phyloP scores from a whole-genome alignment of 1,140 invertebrate species.

The Atta colombica region DNA sequence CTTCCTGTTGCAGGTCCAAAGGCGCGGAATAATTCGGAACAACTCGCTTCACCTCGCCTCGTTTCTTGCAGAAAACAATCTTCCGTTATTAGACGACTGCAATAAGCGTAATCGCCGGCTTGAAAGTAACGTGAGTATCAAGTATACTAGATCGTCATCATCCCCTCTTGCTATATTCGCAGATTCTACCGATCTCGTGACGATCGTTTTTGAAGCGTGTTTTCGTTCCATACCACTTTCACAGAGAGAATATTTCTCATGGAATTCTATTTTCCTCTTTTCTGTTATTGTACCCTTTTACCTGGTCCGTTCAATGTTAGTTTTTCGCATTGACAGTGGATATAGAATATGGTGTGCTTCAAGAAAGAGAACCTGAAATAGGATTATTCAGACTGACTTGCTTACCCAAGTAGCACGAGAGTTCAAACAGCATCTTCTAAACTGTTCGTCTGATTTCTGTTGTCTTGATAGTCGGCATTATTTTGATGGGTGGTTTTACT shows the following conservation, averaged over 20 bases:
- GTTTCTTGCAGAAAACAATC: constrained; percentile 60
- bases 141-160: constrained; percentile 52
- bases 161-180: not conserved
- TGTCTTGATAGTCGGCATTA: not conserved
- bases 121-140: constrained; percentile 68
- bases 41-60: constrained; percentile 38
- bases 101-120: constrained; percentile 62
- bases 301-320: constrained; percentile 27
- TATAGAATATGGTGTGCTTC: constrained; percentile 17
- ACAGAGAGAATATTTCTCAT: constrained; percentile 10
- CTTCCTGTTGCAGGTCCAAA: constrained; percentile 72
- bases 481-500: constrained; percentile 36
- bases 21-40: constrained; percentile 71
- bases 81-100: constrained; percentile 71
- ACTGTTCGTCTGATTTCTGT: constrained; percentile 37
- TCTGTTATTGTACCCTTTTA: constrained; percentile 34
- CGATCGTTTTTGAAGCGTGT: constrained; percentile 39
- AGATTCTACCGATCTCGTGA: constrained; percentile 24
- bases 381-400: constrained; percentile 27
- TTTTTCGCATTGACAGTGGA: constrained; percentile 20
- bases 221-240: constrained; percentile 20
- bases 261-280: constrained; percentile 5
- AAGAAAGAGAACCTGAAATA: constrained; percentile 28
- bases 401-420: constrained; percentile 10
- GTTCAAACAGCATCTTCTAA: not conserved